Evolutionary conservation across 2,888 invertebrate species (phyloP), one percentile per base, ranked within the genome.

Genomic region (Gymnocheta viridis): DNA sequence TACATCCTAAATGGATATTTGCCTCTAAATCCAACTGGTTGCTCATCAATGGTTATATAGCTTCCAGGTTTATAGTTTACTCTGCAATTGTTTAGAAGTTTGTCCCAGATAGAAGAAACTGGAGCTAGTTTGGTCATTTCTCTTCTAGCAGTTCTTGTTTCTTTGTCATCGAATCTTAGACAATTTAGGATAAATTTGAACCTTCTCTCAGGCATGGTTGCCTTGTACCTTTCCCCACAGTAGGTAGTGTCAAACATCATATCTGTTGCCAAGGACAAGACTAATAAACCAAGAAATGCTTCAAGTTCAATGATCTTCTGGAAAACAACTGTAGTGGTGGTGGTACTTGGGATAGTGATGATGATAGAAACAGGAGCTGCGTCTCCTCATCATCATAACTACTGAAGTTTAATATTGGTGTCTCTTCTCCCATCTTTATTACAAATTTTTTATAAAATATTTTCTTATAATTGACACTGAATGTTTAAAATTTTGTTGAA

Each of bases 1-100:
- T 62, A 51, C 62, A 74, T 58, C 62, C 38, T 74, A 62, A 74
- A 64, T 47, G 14, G 32, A 35, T 22, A 44, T 47, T 51, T 62
- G 47, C 47, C 19, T 51, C 49, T 22, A 51, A 51, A 22, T 51
- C 22, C 22, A 24, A 51, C n/a, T 54, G 29, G 54, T 54, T 54
- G 29, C 27, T 54, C 54, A 29, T 54, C 76, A 66, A 76, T 51
- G 35, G 66, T 76, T 51, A 66, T 54, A 76, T 66, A 49, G 49
- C 49, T 67, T 67, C 67, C 67, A 49, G 29, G 74, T 64, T 64
- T 64, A 64, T 74, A 74, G 74, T 64, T 74, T 19, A 32, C 64
- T 44, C 74, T 64, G 51, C 74, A 74, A 35, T 62, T 49, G 38
- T 62, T 49, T 35, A 62, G 17, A 67, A 67, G 51, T 22, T 27